phyloP scores from a whole-genome alignment of 2,888 invertebrate species.

The Dascillus cervinus region DNA sequence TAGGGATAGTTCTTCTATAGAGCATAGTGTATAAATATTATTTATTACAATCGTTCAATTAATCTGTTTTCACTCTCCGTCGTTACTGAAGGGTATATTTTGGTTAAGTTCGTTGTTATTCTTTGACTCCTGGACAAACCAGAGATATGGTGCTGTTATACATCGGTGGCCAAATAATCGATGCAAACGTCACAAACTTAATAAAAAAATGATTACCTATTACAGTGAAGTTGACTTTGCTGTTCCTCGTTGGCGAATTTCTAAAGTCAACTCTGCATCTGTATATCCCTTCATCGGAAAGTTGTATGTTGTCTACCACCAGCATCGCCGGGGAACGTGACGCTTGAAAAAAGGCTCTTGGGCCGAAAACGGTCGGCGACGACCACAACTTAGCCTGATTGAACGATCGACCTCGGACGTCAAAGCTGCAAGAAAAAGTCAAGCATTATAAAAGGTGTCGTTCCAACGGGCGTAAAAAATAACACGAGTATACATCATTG shows the following conservation, averaged over 20 bases:
- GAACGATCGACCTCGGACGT: constrained; percentile 49
- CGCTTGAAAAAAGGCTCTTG: constrained; percentile 50
- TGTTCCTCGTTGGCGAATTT: constrained; percentile 64
- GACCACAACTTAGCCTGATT: constrained; percentile 53
- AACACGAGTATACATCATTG: too few relatives aligned
- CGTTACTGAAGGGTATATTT: too few relatives aligned
- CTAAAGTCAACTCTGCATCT: constrained; percentile 68
- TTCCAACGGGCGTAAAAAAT: too few relatives aligned
- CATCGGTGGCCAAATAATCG: too few relatives aligned
- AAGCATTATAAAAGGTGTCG: not conserved
- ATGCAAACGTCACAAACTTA: too few relatives aligned
- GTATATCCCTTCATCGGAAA: constrained; percentile 61
- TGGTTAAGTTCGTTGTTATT: too few relatives aligned
- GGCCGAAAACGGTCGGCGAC: constrained; percentile 48
- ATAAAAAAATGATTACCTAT: constrained; percentile 47
- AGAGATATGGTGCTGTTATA: too few relatives aligned
- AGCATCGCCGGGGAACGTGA: constrained; percentile 52
- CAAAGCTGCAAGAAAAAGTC: constrained; percentile 45
- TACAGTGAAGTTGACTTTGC: constrained; percentile 66
- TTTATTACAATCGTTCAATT: too few relatives aligned
- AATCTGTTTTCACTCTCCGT: too few relatives aligned
- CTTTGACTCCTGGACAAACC: too few relatives aligned
- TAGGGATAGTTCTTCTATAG: too few relatives aligned
- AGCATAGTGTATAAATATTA: too few relatives aligned
- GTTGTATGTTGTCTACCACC: constrained; percentile 49